Conservation (phyloP, 2,888 invertebrate genomes). For the Blera fallax region DNA sequence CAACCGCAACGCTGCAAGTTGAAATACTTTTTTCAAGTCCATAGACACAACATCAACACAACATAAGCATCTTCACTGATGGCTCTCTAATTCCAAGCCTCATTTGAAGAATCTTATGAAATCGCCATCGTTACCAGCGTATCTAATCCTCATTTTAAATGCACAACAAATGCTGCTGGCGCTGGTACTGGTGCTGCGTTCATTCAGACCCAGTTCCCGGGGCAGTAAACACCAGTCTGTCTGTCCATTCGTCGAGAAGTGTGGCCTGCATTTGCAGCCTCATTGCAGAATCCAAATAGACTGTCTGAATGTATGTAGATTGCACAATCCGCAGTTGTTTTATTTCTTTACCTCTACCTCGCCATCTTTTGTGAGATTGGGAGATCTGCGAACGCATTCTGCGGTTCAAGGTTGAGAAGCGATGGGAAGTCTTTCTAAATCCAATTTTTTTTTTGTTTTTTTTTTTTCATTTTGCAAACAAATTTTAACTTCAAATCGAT, state of each 20-base stretch:
- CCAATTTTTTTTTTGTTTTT: not conserved
- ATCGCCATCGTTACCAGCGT: conserved; percentile 29
- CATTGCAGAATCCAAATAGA: conserved; percentile 49
- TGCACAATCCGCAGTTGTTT: conserved; percentile 43
- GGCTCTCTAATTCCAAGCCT: conserved; percentile 35
- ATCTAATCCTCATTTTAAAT: conserved; percentile 10
- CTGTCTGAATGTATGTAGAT: conserved; percentile 32
- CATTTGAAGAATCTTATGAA: conserved; percentile 58
- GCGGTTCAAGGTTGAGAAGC: conserved; percentile 57
- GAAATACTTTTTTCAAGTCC: conserved; percentile 1
- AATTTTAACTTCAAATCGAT: not conserved
- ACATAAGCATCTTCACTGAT: conserved; percentile 31
- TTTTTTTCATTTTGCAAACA: conserved; percentile 4
- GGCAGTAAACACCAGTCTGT: conserved; percentile 13
- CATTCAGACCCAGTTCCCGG: conserved; percentile 42
- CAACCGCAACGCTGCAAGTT: conserved; percentile 7
- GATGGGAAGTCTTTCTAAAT: conserved; percentile 42
- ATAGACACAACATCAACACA: not conserved
- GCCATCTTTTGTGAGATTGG: not conserved
- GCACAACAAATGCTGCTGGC: not conserved
- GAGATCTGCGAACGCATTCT: conserved; percentile 27
- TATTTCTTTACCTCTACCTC: not conserved
- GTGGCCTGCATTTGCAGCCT: conserved; percentile 62
- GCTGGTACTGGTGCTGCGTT: not conserved
- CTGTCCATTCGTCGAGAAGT: conserved; percentile 11